Evolutionary conservation across 1,140 invertebrate genomes (phyloP).

Genomic region (Sitodiplosis mosellana): DNA sequence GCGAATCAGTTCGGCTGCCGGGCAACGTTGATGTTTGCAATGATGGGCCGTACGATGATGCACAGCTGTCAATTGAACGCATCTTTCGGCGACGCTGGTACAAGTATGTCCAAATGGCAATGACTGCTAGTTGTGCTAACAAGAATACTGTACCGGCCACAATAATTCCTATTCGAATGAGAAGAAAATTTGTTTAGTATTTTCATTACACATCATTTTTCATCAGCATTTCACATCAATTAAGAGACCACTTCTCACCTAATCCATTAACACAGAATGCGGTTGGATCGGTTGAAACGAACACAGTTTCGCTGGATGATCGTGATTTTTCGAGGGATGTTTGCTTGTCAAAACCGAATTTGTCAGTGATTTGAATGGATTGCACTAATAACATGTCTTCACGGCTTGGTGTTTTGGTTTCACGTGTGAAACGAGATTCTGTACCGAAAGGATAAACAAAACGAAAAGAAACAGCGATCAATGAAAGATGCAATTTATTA

Average conservation of each 20-base stretch:
- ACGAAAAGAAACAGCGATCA: not conserved
- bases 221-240: too few relatives aligned
- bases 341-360: slow-evolving; percentile 56
- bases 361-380: slow-evolving; percentile 80
- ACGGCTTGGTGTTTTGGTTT: slow-evolving; percentile 25
- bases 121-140: slow-evolving; percentile 59
- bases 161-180: slow-evolving; percentile 42
- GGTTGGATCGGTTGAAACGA: slow-evolving; percentile 30
- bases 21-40: slow-evolving; percentile 28
- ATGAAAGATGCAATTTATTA: not conserved
- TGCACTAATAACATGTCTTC: slow-evolving; percentile 71
- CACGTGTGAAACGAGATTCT: slow-evolving; percentile 8
- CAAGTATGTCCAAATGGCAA: slow-evolving; percentile 65
- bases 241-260: too few relatives aligned
- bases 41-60: slow-evolving; percentile 14
- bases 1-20: slow-evolving; percentile 43
- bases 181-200: slow-evolving; percentile 1
- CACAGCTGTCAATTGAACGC: slow-evolving; percentile 13
- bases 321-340: slow-evolving; percentile 21
- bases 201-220: too few relatives aligned
- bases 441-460: not conserved
- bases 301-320: slow-evolving; percentile 33
- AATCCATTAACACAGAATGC: slow-evolving; percentile 51
- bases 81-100: slow-evolving; percentile 52
- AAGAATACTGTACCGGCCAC: slow-evolving; percentile 67